These are phyloP conservation scores for Dendrolimus houi DNA, from an alignment of 2,888 invertebrate species.

Conservation along the genomic window DNA sequence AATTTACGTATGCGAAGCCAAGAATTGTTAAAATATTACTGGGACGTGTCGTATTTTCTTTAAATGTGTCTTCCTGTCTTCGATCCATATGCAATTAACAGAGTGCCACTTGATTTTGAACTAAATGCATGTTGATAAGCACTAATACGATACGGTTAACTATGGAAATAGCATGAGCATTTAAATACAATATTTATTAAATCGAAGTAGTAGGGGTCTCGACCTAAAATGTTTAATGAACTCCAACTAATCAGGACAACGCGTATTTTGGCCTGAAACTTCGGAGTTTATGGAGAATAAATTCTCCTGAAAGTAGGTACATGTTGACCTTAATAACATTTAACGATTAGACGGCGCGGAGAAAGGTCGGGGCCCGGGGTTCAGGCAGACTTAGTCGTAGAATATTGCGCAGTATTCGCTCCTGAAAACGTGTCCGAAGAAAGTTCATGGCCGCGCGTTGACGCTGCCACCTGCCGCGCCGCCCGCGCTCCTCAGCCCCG, in stretches of 20 bases:
- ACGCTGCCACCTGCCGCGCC: slow-evolving; percentile 58
- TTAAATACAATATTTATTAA: slow-evolving; percentile 11
- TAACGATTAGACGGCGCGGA: slow-evolving; percentile 11
- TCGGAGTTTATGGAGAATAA: too few species aligned
- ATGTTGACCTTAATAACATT: slow-evolving; percentile 1
- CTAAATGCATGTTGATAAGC: slow-evolving; percentile 55
- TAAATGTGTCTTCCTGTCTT: neutral
- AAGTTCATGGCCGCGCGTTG: slow-evolving; percentile 77
- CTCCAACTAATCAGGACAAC: neutral
- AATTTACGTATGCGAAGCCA: neutral
- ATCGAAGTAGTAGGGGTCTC: slow-evolving; percentile 4
- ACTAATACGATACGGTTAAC: slow-evolving; percentile 8
- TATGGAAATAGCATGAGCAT: slow-evolving; percentile 6
- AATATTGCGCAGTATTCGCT: slow-evolving; percentile 69
- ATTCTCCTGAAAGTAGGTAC: neutral
- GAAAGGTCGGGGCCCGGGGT: neutral
- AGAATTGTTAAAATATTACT: neutral
- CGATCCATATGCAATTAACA: slow-evolving; percentile 34
- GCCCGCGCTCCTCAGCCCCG: slow-evolving; percentile 25
- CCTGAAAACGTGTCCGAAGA: slow-evolving; percentile 75
- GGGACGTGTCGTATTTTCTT: neutral
- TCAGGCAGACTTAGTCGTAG: slow-evolving; percentile 32
- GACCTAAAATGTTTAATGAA: neutral
- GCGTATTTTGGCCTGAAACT: neutral
- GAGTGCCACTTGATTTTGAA: slow-evolving; percentile 45